phyloP scores from a whole-genome alignment of 2,888 invertebrate genomes.

The Subacronicta megacephala region DNA sequence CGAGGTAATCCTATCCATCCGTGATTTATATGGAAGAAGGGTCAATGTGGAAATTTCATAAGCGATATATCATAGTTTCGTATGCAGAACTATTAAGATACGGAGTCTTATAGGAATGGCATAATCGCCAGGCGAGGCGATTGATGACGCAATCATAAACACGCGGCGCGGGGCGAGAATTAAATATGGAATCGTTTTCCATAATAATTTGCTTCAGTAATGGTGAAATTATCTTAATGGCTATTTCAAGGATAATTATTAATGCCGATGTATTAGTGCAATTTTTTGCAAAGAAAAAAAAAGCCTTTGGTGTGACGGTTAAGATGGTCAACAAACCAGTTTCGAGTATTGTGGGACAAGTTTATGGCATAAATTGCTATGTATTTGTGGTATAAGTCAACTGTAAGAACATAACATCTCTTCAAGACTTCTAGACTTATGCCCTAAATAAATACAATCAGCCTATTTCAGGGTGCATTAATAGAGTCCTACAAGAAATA shows the following conservation, averaged over 20 bases:
- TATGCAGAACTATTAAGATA: conserved; percentile 72
- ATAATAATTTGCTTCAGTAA: conserved; percentile 25
- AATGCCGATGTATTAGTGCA: no score
- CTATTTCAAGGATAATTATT: neutral
- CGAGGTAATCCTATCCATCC: conserved; percentile 86
- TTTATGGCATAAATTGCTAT: no score
- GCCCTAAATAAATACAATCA: no score
- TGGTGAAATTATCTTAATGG: neutral
- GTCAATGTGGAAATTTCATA: conserved; percentile 84
- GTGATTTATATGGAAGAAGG: conserved; percentile 85
- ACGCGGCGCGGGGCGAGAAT: conserved; percentile 5
- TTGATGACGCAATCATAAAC: conserved; percentile 42
- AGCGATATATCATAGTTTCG: conserved; percentile 76
- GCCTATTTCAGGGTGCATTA: no score
- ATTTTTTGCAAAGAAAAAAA: no score
- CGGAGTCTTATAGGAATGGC: conserved; percentile 30
- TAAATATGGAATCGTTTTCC: conserved; percentile 25
- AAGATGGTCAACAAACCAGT: no score
- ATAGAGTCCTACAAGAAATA: no score
- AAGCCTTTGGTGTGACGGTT: no score
- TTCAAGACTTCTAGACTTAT: no score
- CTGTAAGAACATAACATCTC: no score
- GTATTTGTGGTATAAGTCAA: no score
- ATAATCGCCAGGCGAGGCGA: conserved; percentile 19
- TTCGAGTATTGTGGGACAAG: no score